phyloP scores from a whole-genome alignment of 2,113 vertebrate species.

The Dasyprocta punctata region DNA sequence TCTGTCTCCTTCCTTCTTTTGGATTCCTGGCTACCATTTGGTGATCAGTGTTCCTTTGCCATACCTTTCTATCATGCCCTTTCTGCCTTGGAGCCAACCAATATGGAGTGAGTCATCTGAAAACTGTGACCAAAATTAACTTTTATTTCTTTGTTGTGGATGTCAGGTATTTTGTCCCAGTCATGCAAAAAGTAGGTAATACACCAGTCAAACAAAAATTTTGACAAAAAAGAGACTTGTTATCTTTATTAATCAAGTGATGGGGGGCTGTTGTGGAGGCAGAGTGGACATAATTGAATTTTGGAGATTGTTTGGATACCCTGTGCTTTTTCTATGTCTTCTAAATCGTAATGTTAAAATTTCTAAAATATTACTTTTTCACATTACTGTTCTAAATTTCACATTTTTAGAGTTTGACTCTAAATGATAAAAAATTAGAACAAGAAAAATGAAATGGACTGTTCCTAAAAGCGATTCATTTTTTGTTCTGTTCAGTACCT shows the following conservation, averaged over 20 bases:
- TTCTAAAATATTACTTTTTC: constrained; percentile 15
- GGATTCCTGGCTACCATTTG: neutral
- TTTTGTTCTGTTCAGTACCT: neutral
- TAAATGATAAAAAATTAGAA: neutral
- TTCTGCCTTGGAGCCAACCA: neutral
- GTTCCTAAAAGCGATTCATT: constrained; percentile 16
- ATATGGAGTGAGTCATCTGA: neutral
- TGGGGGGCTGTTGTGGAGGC: neutral
- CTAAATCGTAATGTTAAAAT: constrained; percentile 13
- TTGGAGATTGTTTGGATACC: neutral
- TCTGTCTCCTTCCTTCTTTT: neutral
- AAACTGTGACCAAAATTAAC: neutral
- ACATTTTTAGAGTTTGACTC: constrained; percentile 18
- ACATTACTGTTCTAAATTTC: neutral
- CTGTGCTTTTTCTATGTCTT: neutral
- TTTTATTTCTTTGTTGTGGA: neutral
- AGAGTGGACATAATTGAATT: constrained; percentile 1
- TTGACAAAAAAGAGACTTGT: neutral
- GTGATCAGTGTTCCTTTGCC: neutral
- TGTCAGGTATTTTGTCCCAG: neutral
- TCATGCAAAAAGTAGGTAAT: neutral
- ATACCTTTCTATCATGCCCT: neutral
- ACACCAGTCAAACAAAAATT: neutral
- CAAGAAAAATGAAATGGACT: neutral
- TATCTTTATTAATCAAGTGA: constrained; percentile 11